Base-by-base conservation (phyloP, 2,113 vertebrate species). In the Ptilorrhoa leucosticta region DNA sequence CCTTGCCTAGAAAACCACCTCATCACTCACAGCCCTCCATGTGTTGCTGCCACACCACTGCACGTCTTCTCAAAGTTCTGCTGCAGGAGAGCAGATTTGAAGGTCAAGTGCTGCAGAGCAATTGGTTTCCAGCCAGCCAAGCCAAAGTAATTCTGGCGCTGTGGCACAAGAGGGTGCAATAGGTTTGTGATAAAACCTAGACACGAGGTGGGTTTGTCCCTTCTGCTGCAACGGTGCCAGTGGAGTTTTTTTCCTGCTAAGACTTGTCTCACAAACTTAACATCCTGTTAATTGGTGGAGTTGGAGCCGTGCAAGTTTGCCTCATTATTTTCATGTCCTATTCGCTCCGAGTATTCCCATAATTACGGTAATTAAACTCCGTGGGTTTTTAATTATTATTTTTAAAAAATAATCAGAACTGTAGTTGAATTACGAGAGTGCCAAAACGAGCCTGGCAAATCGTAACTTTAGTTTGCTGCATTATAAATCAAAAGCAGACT, bases 401-500 rank as follows among this genome's bases (percentile, higher is more conserved):
- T 93, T 79, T 12, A 0, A 42, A 8, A 95, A 95, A 94, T 93
- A 87, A 93, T 97, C 94, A 90, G 80, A 78, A 75, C 64, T 89
- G 57, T 63, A 56, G 72, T 53, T 95, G 96, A 97, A 90, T 94
- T 89, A 96, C 72, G 81, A 86, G 90, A 39, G 84, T 96, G 97
- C 94, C 96, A 97, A 89, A 96, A 95, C 11, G 77, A 95, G 90
- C 71, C 90, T 87, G 93, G 87, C 93, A 91, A 97, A 95, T 91
- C 40, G 5, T 95, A 89, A 94, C 89, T 96, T 95, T 78, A 56
- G 89, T 94, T 91, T 75, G 77, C 94, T 70, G 77, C 3, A 33
- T 92, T 94, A 93, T 96, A 97, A 97, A 96, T 97, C 95, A 97
- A 96, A 96, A 96, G 63, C 61, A 85, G 91, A 16, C 71, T 96